A percentile compares a stretch with the other conserved stretches of the same genome.
Conservation (phyloP, 2,113 vertebrate species). For the Regulus satrapa region DNA sequence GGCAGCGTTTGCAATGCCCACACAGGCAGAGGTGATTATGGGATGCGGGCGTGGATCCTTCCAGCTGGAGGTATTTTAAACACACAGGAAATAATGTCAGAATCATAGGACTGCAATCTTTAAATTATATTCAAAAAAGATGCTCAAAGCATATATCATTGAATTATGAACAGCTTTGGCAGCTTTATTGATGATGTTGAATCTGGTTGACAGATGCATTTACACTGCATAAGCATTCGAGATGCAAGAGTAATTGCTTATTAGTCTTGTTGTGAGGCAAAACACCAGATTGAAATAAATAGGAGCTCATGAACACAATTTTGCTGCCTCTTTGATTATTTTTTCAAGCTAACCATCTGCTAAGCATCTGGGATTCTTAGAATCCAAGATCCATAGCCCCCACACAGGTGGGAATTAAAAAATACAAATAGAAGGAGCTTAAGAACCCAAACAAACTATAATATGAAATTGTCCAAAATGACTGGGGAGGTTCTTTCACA, state of each 20-base stretch:
- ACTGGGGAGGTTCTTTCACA: not conserved
- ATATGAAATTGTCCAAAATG: not conserved
- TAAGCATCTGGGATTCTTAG: slow-evolving; percentile 70
- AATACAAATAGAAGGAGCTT: slow-evolving; percentile 24
- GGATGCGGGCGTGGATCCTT: not conserved
- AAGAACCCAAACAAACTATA: slow-evolving; percentile 38
- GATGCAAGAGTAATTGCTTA: slow-evolving; percentile 73
- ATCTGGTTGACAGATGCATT: slow-evolving; percentile 74
- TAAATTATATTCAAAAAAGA: slow-evolving; percentile 69
- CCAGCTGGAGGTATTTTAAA: slow-evolving; percentile 62
- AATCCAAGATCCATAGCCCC: slow-evolving; percentile 38
- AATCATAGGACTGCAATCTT: slow-evolving; percentile 63
- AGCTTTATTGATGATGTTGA: slow-evolving; percentile 75
- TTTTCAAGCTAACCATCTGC: slow-evolving; percentile 70
- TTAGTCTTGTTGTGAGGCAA: slow-evolving; percentile 74
- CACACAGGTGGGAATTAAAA: slow-evolving; percentile 65
- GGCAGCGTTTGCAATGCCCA: not conserved
- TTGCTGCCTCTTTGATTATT: slow-evolving; percentile 65
- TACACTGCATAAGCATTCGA: slow-evolving; percentile 71
- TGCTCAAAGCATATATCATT: slow-evolving; percentile 68
- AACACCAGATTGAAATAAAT: slow-evolving; percentile 74
- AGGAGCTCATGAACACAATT: slow-evolving; percentile 61
- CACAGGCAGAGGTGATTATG: not conserved
- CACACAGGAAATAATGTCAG: not conserved
- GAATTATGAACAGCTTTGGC: slow-evolving; percentile 72